These are phyloP conservation scores for Plectus sambesii DNA, from an alignment of 1,140 invertebrate genomes.

Conservation along the genomic window DNA sequence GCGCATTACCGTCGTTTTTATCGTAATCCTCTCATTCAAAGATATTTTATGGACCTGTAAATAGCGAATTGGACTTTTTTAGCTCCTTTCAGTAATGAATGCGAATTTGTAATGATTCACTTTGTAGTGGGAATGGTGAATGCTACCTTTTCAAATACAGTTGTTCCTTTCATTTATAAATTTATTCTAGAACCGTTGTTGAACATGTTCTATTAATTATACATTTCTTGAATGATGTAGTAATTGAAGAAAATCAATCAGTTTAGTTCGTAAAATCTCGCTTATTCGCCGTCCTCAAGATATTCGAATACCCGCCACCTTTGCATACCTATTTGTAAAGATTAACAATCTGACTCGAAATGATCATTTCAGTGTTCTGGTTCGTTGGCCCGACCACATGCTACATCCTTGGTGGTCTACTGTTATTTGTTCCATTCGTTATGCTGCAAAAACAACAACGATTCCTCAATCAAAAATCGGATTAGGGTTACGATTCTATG, in stretches of 20 bases:
- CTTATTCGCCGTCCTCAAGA: neutral
- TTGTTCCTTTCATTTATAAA: too few species aligned
- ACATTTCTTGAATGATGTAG: neutral
- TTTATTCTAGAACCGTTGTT: too few species aligned
- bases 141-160: too few species aligned
- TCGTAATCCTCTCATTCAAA: too few species aligned
- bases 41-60: too few species aligned
- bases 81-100: slow-evolving; percentile 1
- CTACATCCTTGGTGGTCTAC: slow-evolving; percentile 28
- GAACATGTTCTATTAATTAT: neutral
- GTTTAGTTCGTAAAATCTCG: slow-evolving; percentile 1
- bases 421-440: slow-evolving; percentile 22
- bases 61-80: too few species aligned
- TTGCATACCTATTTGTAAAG: slow-evolving; percentile 5
- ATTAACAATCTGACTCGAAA: neutral
- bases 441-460: too few species aligned
- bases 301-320: neutral
- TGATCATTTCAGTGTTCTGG: slow-evolving; percentile 31
- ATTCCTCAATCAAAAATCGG: too few species aligned
- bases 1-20: too few species aligned
- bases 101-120: slow-evolving; percentile 1
- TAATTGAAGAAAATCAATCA: neutral
- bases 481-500: too few species aligned
- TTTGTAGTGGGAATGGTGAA: too few species aligned
- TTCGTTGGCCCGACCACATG: slow-evolving; percentile 25